phyloP scores from a whole-genome alignment of 2,888 invertebrate genomes.

The Drosophila acutilabella region DNA sequence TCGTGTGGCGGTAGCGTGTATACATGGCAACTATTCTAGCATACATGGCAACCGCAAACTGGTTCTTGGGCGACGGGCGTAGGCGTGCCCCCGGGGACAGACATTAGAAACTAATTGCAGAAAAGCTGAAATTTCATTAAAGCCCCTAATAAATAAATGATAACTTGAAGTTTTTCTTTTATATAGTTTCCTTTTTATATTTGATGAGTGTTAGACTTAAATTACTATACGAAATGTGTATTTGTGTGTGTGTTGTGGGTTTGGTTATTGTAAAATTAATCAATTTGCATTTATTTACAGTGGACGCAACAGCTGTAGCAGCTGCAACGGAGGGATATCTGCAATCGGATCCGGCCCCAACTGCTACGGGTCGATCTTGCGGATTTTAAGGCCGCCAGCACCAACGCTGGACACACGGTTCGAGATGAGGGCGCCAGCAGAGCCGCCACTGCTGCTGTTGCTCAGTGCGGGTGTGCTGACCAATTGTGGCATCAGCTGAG shows the following conservation, averaged over 20 bases:
- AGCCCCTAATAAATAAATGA: no score
- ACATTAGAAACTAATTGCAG: constrained; percentile 16
- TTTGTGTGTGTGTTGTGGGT: background rate
- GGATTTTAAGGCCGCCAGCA: constrained; percentile 68
- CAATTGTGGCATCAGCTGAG: constrained; percentile 51
- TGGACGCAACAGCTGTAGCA: constrained; percentile 60
- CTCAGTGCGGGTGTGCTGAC: constrained; percentile 37
- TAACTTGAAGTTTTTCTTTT: background rate
- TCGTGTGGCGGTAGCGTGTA: constrained; percentile 3
- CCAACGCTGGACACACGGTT: constrained; percentile 44
- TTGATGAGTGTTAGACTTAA: constrained; percentile 15
- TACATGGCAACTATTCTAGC: constrained; percentile 60
- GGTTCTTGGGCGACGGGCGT: constrained; percentile 49
- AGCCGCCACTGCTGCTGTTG: background rate
- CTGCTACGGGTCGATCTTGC: constrained; percentile 75
- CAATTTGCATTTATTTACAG: constrained; percentile 60
- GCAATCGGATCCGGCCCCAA: constrained; percentile 25
- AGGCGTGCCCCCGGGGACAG: background rate
- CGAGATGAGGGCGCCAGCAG: constrained; percentile 25
- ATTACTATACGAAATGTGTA: constrained; percentile 25
- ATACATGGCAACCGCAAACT: constrained; percentile 57
- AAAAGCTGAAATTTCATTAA: background rate
- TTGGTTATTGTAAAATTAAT: constrained; percentile 9
- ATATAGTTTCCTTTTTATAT: constrained; percentile 28
- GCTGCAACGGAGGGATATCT: constrained; percentile 55